Evolutionary conservation across 2,113 vertebrate species (phyloP).

Genomic region (Paramormyrops kingsleyae): DNA sequence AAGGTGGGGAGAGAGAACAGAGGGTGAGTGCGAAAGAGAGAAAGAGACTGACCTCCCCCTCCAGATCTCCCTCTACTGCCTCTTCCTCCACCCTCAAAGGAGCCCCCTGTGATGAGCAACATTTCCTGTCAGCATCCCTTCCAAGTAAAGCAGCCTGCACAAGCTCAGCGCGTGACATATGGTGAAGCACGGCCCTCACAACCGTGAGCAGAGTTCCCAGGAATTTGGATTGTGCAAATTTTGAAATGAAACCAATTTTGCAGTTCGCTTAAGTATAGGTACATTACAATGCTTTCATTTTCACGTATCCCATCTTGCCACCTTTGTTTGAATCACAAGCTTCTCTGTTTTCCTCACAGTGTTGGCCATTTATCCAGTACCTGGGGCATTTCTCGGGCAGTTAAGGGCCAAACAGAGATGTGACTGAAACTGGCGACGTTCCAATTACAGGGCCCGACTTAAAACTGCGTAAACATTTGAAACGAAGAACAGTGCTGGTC

Average conservation of each 20-base stretch:
- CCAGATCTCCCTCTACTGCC: conserved; percentile 35
- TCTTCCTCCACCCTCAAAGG: not conserved
- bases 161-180: not conserved
- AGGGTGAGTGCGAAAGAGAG: not conserved
- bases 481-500: not conserved
- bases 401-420: not conserved
- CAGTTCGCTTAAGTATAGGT: not conserved
- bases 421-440: not conserved
- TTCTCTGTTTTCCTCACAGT: no score
- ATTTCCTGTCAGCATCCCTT: not conserved
- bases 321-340: no score
- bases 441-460: not conserved
- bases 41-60: conserved; percentile 33
- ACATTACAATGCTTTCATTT: not conserved
- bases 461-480: not conserved
- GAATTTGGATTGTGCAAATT: not conserved
- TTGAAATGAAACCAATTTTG: not conserved
- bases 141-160: not conserved
- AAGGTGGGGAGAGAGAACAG: not conserved
- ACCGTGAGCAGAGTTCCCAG: not conserved
- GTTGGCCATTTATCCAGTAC: not conserved
- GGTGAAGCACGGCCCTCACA: not conserved
- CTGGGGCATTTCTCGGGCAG: not conserved
- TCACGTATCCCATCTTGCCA: not conserved
- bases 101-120: conserved; percentile 35